Conservation (phyloP, 2,888 invertebrate species). For the Selenia dentaria region DNA sequence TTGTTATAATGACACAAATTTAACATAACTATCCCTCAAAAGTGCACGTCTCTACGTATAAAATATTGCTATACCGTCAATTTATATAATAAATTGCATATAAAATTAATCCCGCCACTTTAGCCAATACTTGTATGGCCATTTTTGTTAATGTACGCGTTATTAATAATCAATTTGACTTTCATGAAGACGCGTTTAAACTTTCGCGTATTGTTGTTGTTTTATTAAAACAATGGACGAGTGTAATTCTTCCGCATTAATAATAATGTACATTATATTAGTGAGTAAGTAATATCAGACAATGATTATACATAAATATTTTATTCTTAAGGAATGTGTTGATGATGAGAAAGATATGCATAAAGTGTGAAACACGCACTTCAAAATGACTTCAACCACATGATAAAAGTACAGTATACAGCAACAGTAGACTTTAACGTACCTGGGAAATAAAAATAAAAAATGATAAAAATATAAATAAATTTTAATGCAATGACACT, state of each 20-base stretch:
- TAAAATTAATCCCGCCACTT: conserved; percentile 58
- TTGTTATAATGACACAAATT: conserved; percentile 13
- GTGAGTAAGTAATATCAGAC: neutral
- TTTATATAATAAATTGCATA: conserved; percentile 54
- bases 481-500: neutral
- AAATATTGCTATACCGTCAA: conserved; percentile 37
- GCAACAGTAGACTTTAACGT: too few species aligned
- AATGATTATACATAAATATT: conserved; percentile 9
- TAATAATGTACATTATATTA: conserved; percentile 9
- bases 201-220: conserved; percentile 41
- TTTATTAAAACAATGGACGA: conserved; percentile 41
- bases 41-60: conserved; percentile 3
- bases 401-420: too few species aligned
- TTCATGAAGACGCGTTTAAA: conserved; percentile 48
- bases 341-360: conserved; percentile 8
- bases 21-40: conserved; percentile 15
- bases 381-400: neutral
- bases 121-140: conserved; percentile 50
- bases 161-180: conserved; percentile 78
- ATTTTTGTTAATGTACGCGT: conserved; percentile 61
- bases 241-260: conserved; percentile 50
- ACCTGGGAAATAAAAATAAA: too few species aligned
- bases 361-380: neutral
- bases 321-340: conserved; percentile 1
- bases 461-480: neutral